These are phyloP conservation scores for Tetragonula carbonaria DNA, from an alignment of 2,888 invertebrate species.

Conservation along the genomic window DNA sequence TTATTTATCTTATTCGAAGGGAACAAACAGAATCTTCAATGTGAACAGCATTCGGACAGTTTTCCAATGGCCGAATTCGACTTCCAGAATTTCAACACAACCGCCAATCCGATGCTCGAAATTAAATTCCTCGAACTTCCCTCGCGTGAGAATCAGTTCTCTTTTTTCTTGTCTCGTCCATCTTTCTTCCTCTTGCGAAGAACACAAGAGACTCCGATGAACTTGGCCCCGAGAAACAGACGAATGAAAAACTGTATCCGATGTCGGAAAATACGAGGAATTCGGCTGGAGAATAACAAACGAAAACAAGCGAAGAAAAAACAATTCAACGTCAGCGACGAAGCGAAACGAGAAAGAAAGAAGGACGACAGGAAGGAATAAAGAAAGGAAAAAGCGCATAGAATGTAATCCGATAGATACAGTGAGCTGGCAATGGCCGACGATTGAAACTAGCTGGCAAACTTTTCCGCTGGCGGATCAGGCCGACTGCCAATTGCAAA, in stretches of 20 bases:
- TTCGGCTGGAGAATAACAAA: neutral
- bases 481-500: slow-evolving; percentile 76
- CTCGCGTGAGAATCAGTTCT: slow-evolving; percentile 10
- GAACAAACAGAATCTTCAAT: neutral
- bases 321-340: neutral
- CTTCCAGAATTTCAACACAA: slow-evolving; percentile 1
- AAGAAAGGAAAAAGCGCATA: neutral
- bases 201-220: neutral
- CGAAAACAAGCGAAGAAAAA: neutral
- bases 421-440: slow-evolving; percentile 51
- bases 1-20: neutral
- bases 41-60: neutral
- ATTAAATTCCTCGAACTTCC: neutral
- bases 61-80: neutral
- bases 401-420: slow-evolving; percentile 23
- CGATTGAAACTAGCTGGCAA: slow-evolving; percentile 64
- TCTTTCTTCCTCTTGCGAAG: neutral
- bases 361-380: neutral
- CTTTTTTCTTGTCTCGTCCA: neutral
- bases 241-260: too few species aligned
- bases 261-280: neutral
- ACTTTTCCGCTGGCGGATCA: slow-evolving; percentile 51
- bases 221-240: neutral
- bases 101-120: neutral
- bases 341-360: neutral